These are phyloP conservation scores for Dryadula phaetusa DNA, from an alignment of 2,888 invertebrate genomes.

Conservation along the genomic window DNA sequence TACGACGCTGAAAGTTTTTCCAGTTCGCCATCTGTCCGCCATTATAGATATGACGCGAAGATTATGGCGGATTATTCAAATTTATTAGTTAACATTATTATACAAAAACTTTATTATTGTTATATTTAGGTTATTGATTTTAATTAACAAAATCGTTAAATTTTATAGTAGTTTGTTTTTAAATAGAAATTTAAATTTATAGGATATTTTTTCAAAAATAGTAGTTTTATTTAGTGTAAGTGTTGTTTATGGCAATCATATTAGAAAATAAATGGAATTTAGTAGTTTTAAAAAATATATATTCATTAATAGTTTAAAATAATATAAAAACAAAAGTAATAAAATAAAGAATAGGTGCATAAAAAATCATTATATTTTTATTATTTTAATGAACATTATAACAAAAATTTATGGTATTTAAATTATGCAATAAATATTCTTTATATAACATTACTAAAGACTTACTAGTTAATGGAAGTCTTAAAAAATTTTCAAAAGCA, in stretches of 20 bases:
- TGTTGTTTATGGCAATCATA: slow-evolving; percentile 16
- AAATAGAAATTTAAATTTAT: neutral
- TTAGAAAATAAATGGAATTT: neutral
- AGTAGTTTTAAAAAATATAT: neutral
- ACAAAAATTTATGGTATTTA: neutral
- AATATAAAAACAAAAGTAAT: no score
- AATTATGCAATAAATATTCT: neutral
- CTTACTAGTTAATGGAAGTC: no score
- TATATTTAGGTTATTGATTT: neutral
- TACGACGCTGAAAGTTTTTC: slow-evolving; percentile 52
- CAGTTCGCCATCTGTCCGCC: slow-evolving; percentile 61
- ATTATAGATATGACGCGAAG: slow-evolving; percentile 62
- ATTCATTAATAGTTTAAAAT: no score
- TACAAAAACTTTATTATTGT: neutral
- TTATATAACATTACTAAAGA: no score
- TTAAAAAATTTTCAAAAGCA: no score
- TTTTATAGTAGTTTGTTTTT: neutral
- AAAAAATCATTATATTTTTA: no score
- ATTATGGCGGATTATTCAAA: slow-evolving; percentile 68
- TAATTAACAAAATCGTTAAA: neutral
- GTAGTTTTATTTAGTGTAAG: neutral
- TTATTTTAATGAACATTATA: no score
- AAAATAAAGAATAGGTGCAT: no score
- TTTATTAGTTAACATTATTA: slow-evolving; percentile 11
- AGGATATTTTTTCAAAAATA: neutral